Percentiles rank a stretch among this genome's conserved stretches.
Conservation (phyloP, 2,797 vertebrate species). For the Knipowitschia caucasica region DNA sequence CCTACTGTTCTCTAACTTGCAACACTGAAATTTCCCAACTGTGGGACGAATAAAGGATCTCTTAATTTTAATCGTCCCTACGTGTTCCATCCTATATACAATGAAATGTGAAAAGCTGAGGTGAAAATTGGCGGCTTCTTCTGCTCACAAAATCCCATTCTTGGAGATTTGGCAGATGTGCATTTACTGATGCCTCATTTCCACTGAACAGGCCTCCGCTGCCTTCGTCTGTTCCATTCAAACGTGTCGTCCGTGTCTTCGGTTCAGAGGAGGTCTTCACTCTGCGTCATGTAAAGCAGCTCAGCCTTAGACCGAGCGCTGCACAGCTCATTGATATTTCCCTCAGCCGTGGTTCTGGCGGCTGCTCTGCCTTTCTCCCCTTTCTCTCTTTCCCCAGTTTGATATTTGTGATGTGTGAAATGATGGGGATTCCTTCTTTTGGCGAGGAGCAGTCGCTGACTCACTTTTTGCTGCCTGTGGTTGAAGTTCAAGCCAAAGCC, state of each 20-base stretch:
- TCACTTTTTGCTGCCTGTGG: not conserved
- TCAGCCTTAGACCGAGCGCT: slow-evolving; percentile 25
- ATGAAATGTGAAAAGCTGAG: not conserved
- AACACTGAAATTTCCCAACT: too few relatives aligned
- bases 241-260: slow-evolving; percentile 52
- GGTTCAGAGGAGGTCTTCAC: slow-evolving; percentile 27
- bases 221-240: slow-evolving; percentile 21
- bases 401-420: slow-evolving; percentile 29
- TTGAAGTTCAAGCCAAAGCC: not conserved
- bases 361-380: slow-evolving; percentile 4
- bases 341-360: slow-evolving; percentile 35
- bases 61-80: too few relatives aligned
- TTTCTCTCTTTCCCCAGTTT: slow-evolving; percentile 1
- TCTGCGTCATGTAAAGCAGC: slow-evolving; percentile 37
- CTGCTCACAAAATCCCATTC: not conserved
- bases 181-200: slow-evolving; percentile 33
- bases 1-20: too few relatives aligned
- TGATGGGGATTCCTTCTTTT: slow-evolving; percentile 38
- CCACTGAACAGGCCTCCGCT: not conserved
- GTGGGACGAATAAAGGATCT: too few relatives aligned
- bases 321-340: slow-evolving; percentile 23
- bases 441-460: too few relatives aligned
- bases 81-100: not conserved
- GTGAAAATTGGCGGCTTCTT: not conserved
- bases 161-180: not conserved